A percentile compares a stretch with the other conserved stretches of the same genome.
These are phyloP conservation scores for Gari tellinella DNA, from an alignment of 2,888 invertebrate genomes.

Conservation along the genomic window DNA sequence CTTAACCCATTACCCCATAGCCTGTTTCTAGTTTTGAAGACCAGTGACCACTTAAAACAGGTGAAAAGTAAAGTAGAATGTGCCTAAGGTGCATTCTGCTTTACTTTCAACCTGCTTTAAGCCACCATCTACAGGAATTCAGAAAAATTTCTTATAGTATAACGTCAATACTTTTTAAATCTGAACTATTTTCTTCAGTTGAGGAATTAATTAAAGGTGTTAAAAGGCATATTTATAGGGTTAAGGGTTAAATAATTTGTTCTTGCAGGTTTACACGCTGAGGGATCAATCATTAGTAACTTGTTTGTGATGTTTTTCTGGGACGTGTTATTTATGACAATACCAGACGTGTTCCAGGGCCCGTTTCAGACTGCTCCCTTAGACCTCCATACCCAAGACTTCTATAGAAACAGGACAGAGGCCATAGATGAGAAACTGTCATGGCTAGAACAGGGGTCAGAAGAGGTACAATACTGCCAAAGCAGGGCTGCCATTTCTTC, in stretches of 20 bases:
- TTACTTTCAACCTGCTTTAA: too few species aligned
- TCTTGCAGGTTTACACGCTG: constrained; percentile 89
- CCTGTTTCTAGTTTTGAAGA: too few species aligned
- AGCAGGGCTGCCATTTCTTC: too few species aligned
- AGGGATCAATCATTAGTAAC: constrained; percentile 88
- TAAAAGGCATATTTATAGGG: not conserved
- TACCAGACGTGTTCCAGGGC: constrained; percentile 89
- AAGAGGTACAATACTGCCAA: too few species aligned
- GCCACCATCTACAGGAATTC: too few species aligned
- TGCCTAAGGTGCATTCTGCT: too few species aligned
- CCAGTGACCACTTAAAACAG: too few species aligned
- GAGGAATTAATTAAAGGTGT: not conserved
- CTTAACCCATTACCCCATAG: too few species aligned
- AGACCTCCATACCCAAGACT: constrained; percentile 88
- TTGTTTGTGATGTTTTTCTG: constrained; percentile 90
- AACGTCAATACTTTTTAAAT: too few species aligned
- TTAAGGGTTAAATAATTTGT: not conserved
- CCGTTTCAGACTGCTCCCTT: constrained; percentile 89
- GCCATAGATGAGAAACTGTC: constrained; percentile 87
- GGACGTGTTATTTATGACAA: constrained; percentile 89
- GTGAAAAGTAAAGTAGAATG: too few species aligned
- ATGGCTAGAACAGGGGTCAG: constrained; percentile 71
- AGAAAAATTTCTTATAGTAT: too few species aligned
- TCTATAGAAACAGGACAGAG: constrained; percentile 88
- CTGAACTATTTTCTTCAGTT: too few species aligned